Evolutionary conservation across 2,113 vertebrate genomes (phyloP).

Genomic region (Poeciliopsis retropinna): DNA sequence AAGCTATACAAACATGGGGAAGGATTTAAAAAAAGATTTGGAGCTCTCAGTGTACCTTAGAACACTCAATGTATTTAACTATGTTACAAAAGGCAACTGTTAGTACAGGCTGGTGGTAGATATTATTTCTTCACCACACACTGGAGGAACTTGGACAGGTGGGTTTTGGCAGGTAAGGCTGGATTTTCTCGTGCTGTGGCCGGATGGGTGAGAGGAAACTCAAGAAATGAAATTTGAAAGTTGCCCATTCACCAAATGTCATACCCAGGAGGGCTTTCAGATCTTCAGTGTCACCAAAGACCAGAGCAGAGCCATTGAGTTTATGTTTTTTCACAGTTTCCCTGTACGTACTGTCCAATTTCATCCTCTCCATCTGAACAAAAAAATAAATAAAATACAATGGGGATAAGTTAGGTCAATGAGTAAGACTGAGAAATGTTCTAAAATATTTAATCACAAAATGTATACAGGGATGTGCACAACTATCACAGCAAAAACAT

Average conservation of each 20-base stretch:
- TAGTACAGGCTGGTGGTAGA: slow-evolving; percentile 5
- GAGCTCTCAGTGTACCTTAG: not conserved
- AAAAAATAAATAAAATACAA: not conserved
- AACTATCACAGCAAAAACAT: not conserved
- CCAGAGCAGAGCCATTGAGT: slow-evolving; percentile 68
- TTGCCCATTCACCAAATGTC: slow-evolving; percentile 79
- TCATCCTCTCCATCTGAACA: slow-evolving; percentile 68
- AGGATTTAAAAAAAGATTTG: not conserved
- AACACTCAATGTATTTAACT: too few species aligned
- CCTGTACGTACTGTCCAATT: slow-evolving; percentile 57
- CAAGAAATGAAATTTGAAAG: slow-evolving; percentile 78
- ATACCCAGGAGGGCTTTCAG: slow-evolving; percentile 75
- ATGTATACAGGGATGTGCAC: not conserved
- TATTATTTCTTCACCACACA: not conserved
- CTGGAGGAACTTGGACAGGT: not conserved
- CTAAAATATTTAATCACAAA: not conserved
- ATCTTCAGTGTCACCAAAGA: slow-evolving; percentile 72
- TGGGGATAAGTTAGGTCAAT: not conserved
- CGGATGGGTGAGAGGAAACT: slow-evolving; percentile 37
- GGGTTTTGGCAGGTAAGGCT: not conserved
- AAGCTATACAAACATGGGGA: not conserved
- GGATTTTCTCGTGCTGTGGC: slow-evolving; percentile 16
- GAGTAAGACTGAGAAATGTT: not conserved
- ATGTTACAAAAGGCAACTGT: not conserved
- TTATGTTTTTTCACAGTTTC: slow-evolving; percentile 62